phyloP scores from a whole-genome alignment of 2,797 vertebrate genomes.

The Octomys mimax region DNA sequence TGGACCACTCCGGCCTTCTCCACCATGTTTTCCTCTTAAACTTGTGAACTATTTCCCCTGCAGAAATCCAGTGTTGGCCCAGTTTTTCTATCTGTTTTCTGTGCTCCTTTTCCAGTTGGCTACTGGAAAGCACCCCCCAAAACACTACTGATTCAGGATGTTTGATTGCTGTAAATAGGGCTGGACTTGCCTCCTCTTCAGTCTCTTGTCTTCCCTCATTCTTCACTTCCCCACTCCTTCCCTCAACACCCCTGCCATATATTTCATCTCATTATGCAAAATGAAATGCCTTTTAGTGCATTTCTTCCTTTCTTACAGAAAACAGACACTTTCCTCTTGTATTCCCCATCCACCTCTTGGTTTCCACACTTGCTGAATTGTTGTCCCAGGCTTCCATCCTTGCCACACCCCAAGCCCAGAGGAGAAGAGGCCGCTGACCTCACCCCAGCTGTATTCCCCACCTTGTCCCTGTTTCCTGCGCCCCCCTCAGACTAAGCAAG shows the following conservation, averaged over 20 bases:
- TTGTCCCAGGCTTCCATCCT: neutral
- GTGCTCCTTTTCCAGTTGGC: neutral
- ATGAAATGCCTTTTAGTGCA: neutral
- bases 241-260: neutral
- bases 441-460: neutral
- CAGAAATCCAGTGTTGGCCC: neutral
- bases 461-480: neutral
- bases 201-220: neutral
- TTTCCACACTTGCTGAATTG: neutral
- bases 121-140: neutral
- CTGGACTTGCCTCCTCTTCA: neutral
- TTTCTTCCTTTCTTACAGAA: constrained; percentile 1
- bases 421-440: neutral
- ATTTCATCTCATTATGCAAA: neutral
- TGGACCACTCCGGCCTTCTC: neutral
- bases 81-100: neutral
- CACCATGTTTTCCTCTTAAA: neutral
- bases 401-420: neutral
- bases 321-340: neutral
- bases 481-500: neutral
- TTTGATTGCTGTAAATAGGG: neutral
- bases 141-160: neutral
- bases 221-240: neutral
- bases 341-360: neutral
- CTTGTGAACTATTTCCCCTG: neutral